Percentiles rank a stretch among this genome's conserved stretches.
Evolutionary conservation across 2,113 vertebrate genomes (phyloP).

Genomic region (Zapornia atra): DNA sequence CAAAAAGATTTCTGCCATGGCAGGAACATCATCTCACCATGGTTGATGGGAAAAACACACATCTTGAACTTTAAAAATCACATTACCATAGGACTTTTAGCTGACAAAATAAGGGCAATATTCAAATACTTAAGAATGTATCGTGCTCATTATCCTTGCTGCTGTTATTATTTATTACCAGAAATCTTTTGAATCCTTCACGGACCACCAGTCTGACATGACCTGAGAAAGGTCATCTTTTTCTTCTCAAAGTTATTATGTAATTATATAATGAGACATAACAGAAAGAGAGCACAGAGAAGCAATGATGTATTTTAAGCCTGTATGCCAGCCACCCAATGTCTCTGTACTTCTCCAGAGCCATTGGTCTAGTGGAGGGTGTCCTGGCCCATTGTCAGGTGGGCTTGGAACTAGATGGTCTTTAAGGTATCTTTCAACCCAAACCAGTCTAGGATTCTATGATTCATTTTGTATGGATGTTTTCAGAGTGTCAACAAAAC

Average conservation of each 20-base stretch:
- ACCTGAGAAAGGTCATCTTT: neutral
- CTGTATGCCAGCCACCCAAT: rapidly evolving
- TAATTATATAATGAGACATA: neutral
- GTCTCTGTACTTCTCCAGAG: neutral
- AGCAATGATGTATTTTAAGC: neutral
- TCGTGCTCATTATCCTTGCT: neutral
- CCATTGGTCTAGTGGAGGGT: too few relatives aligned
- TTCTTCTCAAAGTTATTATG: neutral
- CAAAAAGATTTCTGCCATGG: neutral
- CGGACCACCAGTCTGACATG: neutral
- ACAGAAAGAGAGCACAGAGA: neutral
- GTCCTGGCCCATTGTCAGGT: too few relatives aligned
- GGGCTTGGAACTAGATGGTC: too few relatives aligned
- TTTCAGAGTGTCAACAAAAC: neutral
- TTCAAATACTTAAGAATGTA: neutral
- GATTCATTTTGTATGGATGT: neutral
- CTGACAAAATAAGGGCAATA: neutral
- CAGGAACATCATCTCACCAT: neutral
- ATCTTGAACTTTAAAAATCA: neutral
- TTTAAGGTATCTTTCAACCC: too few relatives aligned
- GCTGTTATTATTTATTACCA: neutral
- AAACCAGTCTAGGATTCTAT: too few relatives aligned
- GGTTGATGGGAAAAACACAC: neutral
- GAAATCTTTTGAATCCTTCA: neutral
- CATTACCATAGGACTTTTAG: constrained; percentile 18